Evolutionary conservation across 2,888 invertebrate species (phyloP).

Genomic region (Augiades crinisus): DNA sequence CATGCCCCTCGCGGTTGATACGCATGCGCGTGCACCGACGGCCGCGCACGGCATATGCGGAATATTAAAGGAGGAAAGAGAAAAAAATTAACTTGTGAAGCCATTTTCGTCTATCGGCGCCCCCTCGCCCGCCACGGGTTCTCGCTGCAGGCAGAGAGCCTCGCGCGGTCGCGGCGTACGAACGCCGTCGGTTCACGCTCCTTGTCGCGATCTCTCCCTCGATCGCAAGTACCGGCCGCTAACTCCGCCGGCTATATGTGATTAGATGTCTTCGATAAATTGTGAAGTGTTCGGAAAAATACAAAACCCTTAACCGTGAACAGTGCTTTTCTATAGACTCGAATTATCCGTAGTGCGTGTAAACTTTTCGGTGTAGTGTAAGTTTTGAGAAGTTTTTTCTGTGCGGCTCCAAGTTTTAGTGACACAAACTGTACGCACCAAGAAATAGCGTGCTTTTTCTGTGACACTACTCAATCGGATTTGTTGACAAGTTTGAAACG

Average conservation of each 20-base stretch:
- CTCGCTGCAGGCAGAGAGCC: conserved; percentile 66
- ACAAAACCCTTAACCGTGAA: conserved; percentile 30
- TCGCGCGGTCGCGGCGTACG: conserved; percentile 58
- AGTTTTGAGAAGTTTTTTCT: conserved; percentile 54
- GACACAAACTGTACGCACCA: conserved; percentile 45
- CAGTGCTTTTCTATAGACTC: conserved; percentile 8
- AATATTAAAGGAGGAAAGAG: conserved; percentile 82
- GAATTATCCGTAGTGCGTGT: conserved; percentile 28
- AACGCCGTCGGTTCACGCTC: conserved; percentile 43
- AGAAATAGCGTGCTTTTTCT: conserved; percentile 46
- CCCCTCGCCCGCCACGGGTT: conserved; percentile 70
- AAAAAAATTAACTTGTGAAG: conserved; percentile 82
- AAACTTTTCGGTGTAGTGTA: conserved; percentile 60
- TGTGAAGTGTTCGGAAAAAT: conserved; percentile 58
- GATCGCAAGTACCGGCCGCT: conserved; percentile 44
- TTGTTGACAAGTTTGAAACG: conserved; percentile 45
- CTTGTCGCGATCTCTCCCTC: conserved; percentile 29
- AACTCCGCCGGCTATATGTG: conserved; percentile 51
- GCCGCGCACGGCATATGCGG: conserved; percentile 79
- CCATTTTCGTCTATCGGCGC: conserved; percentile 79
- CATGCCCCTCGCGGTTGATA: conserved; percentile 55
- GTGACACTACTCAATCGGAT: conserved; percentile 43
- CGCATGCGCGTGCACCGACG: conserved; percentile 77
- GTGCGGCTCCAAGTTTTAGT: conserved; percentile 41
- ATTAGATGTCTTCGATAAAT: conserved; percentile 58